A percentile compares a stretch with the other conserved stretches of the same genome.
phyloP scores from a whole-genome alignment of 2,797 vertebrate species.

The Delichon dasypus region DNA sequence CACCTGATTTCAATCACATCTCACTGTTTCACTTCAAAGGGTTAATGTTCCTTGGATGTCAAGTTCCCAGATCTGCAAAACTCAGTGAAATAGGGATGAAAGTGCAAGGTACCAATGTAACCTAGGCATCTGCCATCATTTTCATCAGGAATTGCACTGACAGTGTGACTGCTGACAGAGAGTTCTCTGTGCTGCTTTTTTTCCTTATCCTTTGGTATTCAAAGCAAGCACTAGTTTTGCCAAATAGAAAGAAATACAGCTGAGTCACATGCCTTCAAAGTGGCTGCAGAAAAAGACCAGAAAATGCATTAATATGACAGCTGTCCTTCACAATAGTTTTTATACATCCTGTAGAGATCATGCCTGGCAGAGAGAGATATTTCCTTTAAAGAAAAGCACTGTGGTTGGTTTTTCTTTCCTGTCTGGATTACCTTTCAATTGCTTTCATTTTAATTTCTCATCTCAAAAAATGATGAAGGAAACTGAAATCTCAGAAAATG shows the following conservation, averaged over 20 bases:
- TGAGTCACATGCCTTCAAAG: slow-evolving; percentile 53
- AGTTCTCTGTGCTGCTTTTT: slow-evolving; percentile 45
- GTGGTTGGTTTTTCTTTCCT: neutral
- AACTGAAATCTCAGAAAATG: neutral
- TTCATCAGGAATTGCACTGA: slow-evolving; percentile 25
- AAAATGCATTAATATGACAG: slow-evolving; percentile 8
- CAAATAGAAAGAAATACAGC: slow-evolving; percentile 39
- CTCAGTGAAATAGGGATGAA: neutral
- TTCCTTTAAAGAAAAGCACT: neutral
- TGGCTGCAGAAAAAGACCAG: slow-evolving; percentile 8
- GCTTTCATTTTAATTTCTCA: neutral
- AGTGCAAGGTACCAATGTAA: neutral
- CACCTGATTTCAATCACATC: neutral
- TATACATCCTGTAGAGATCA: neutral
- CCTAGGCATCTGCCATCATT: neutral
- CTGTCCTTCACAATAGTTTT: slow-evolving; percentile 7
- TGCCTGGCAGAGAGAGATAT: neutral
- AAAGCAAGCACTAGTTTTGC: slow-evolving; percentile 41
- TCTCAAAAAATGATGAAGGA: neutral
- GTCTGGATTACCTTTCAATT: neutral
- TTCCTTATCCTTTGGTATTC: slow-evolving; percentile 24
- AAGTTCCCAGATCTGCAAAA: neutral
- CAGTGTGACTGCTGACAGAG: slow-evolving; percentile 50
- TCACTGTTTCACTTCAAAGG: neutral
- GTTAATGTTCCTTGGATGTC: neutral